Evolutionary conservation across 2,888 invertebrate genomes (phyloP), one percentile per base, ranked within the genome.

Genomic region (Caenorhabditis sp.): DNA sequence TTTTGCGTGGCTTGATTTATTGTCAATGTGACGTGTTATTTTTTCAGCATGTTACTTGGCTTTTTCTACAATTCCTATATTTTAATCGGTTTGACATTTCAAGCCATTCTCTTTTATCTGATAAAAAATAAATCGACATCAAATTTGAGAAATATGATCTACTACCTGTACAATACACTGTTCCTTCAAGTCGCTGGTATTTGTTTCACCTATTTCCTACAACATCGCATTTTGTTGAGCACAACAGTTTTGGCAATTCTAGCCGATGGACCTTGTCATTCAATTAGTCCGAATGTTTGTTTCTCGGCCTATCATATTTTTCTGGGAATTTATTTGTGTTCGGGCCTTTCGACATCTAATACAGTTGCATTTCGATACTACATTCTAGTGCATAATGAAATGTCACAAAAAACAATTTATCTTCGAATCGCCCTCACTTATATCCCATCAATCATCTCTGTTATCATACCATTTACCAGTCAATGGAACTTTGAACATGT

Each of bases 21-120:
- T 43, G 6, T 43, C 43, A 43, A 17, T 12, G 14, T 43, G 43
- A 17, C 43, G n/a, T n/a, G n/a, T n/a, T n/a, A n/a, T n/a, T n/a
- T n/a, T 43, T 17, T 17, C 12, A 50, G 24, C 21, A 23, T n/a
- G 24, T 26, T 14, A 24, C 49, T 27, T 49, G 51, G 55, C 37
- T 51, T 65, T 60, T 66, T 54, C 55, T 31, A 61, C 62, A 50
- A 37, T 49, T 23, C 43, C 51, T 51, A 69, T 49, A 24, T 60
- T 23, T 65, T 54, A 62, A 65, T 70, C 65, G 54, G 69, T 62
- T 70, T 70, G 65, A 61, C 65, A 17, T 60, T 69, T 26, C 69
- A 69, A 59, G 8, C 17, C 14, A 12, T 69, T 37, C 53, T 69
- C 21, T 27, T 69, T 5, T 23, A 61, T 26, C 69, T 69, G 14